A percentile compares a stretch with the other conserved stretches of the same genome.
phyloP scores from a whole-genome alignment of 2,797 vertebrate species.

The Alosa sapidissima region DNA sequence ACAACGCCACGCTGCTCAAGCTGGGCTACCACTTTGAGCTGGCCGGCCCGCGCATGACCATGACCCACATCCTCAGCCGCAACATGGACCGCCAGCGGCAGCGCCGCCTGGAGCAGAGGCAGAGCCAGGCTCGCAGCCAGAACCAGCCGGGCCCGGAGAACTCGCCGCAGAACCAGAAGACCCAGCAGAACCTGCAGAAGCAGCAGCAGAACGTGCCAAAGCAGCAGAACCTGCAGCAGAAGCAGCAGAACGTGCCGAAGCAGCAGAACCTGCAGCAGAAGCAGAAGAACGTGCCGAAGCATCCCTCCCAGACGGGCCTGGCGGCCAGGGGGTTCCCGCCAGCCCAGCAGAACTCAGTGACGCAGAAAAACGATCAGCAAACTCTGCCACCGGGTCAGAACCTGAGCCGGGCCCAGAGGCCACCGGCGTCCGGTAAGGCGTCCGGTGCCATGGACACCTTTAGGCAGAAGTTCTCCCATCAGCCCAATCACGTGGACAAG shows the following conservation, averaged over 20 bases:
- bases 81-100: conserved; percentile 88
- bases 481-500: conserved; percentile 38
- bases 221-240: not conserved
- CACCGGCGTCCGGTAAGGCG: not conserved
- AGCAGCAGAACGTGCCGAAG: not conserved
- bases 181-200: not conserved
- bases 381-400: not conserved
- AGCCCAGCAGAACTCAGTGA: not conserved
- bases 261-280: not conserved
- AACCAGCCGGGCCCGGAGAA: not conserved
- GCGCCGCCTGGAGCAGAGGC: conserved; percentile 77
- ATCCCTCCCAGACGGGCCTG: not conserved
- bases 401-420: not conserved
- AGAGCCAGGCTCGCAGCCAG: conserved; percentile 60
- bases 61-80: conserved; percentile 84
- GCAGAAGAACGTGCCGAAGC: not conserved
- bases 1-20: conserved; percentile 82
- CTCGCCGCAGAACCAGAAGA: conserved; percentile 41
- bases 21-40: conserved; percentile 87
- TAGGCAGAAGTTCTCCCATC: conserved; percentile 52
- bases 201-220: not conserved
- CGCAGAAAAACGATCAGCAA: not conserved
- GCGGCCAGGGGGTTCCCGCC: not conserved
- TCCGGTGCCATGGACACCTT: not conserved
- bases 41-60: conserved; percentile 83